Base-by-base conservation (phyloP, 2,888 invertebrate genomes). In the Epirrita christyi region DNA sequence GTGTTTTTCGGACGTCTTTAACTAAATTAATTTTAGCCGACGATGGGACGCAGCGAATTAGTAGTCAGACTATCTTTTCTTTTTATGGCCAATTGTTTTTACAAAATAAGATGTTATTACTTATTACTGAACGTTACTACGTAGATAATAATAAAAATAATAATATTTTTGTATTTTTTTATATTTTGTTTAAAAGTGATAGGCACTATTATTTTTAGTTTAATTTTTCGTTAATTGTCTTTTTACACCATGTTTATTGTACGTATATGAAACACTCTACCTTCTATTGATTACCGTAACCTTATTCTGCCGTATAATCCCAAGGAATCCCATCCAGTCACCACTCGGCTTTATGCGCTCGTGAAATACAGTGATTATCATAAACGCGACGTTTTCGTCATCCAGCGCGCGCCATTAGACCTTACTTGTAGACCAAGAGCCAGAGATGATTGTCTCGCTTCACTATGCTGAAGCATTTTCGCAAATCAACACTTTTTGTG, bases 311-410 rank as follows among this genome's bases (percentile, higher is more conserved):
- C 59, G 64, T 68, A 73, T 76, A 74, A 78, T 78, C 70, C 64
- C 65, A 66, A 68, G 68, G 66, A 77, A 79, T 80, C 75, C 73
- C 71, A 75, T 73, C 71, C 72, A 53, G 64, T 45, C 71, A 58
- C 69, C 73, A 70, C 70, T 76, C 70, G 75, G 72, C 75, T 81
- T 85, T 85, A 86, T 79, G 73, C 70, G 76, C 72, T 80, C 79
- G 79, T 83, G 80, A 84, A 86, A 85, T 86, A 81, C 80, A 71
- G 72, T 78, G 81, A 86, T 88, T 86, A 86, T 85, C 88, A 85
- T 87, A 87, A 88, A 87, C 80, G 81, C 70, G 76, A 73, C 83
- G 75, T 81, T 86, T 84, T 82, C 83, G 81, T 81, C 85, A 85
- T 83, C 80, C 81, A 77, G 63, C 70, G 76, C 63, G 70, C 67